Evolutionary conservation across 2,888 invertebrate genomes (phyloP), one percentile per base, ranked within the genome.

Genomic region (Lapara coniferarum): DNA sequence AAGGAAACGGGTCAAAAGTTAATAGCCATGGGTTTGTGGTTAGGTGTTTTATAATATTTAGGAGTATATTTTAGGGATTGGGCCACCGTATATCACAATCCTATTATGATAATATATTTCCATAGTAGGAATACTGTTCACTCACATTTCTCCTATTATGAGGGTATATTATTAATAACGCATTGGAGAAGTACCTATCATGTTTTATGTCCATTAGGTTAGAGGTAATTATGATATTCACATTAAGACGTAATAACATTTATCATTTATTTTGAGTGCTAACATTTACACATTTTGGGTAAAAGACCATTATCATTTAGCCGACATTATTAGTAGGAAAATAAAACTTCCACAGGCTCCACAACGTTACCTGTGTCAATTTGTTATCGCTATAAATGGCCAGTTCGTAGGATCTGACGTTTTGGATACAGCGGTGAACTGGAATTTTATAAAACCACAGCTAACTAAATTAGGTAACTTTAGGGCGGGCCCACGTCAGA

Each of bases 241-340:
- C 53, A 16, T 53, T 16, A 10, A 53, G 13, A 51, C n/a, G 53
- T 53, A 16, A 16, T 53, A 53, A 53, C 53, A 14, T 37, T 53
- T 53, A n/a, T 53, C 53, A 53, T 53, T 53, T 53, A 16, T 53
- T 53, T 53, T 16, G 5, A 53, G 53, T 53, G 53, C 53, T 53
- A 53, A 53, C 51, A 13, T 53, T 53, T 53, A 53, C 52, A 52
- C 52, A 52, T 52, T 52, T 52, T 52, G 52, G 52, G 52, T 52
- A 52, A 52, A 52, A n/a, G 13, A 52, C n/a, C 13, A n/a, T 52
- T n/a, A n/a, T n/a, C n/a, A 7, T 52, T 52, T 52, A 37, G 37
- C 37, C 37, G 7, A 37, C 37, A 37, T 37, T 37, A 37, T 37
- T 37, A 37, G 4, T 37, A 37, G 8, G 5, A 25, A 2, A 25